These are phyloP conservation scores for Trematomus bernacchii DNA, from an alignment of 2,797 vertebrate species.

Conservation along the genomic window DNA sequence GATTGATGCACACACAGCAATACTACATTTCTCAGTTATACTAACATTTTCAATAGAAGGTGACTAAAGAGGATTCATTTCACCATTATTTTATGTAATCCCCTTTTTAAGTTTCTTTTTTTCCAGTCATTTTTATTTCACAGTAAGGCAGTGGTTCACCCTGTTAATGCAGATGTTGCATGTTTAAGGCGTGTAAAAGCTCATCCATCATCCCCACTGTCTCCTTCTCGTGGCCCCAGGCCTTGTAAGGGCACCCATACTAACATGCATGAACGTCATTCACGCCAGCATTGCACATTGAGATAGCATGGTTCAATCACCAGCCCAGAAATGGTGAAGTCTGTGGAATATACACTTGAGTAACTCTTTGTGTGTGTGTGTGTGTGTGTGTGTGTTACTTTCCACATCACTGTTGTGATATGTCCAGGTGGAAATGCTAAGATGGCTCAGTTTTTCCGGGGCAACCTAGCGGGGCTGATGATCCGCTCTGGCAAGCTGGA, in stretches of 20 bases:
- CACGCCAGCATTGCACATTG: conserved; percentile 59
- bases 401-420: conserved; percentile 17
- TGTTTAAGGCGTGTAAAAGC: conserved; percentile 62
- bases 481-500: conserved; percentile 95
- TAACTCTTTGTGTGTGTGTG: conserved; percentile 17
- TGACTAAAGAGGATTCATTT: conserved; percentile 27
- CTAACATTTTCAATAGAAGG: no score
- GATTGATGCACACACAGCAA: background rate
- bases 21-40: background rate
- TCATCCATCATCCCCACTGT: conserved; percentile 66
- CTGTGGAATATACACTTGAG: conserved; percentile 4
- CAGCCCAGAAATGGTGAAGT: conserved; percentile 39
- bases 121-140: conserved; percentile 12
- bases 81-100: conserved; percentile 10
- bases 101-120: conserved; percentile 32
- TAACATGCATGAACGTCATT: conserved; percentile 92
- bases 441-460: conserved; percentile 96
- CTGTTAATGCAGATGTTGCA: conserved; percentile 68
- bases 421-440: conserved; percentile 89
- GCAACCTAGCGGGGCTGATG: conserved; percentile 94
- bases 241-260: conserved; percentile 76
- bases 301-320: conserved; percentile 68
- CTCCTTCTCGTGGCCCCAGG: conserved; percentile 44
- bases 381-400: conserved; percentile 26
- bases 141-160: conserved; percentile 36